Evolutionary conservation across 2,113 vertebrate genomes (phyloP), one percentile per base, ranked within the genome.

Genomic region (Albula goreensis): DNA sequence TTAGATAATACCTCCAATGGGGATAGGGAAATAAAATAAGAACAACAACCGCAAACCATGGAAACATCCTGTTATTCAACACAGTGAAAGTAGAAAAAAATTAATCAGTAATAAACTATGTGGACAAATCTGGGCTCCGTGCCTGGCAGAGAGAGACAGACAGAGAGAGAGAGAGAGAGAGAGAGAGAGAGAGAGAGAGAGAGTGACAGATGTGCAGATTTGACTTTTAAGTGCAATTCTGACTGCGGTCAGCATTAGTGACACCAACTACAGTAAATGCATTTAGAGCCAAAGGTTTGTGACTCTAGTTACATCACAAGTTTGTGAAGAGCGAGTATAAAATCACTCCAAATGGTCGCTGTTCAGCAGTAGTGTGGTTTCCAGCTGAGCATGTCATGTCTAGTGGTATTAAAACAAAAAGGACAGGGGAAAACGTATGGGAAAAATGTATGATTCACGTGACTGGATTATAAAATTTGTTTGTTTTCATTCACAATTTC

Each of bases 121-220:
- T 89, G 87, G 78, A 88, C 80, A 89, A 81, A 85, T 89, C 82
- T 77, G 82, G 84, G 85, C 84, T 25, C 51, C 83, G 82, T 82
- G 86, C 81, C 74, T 12, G 78, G 79, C 50, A 19, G 50, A 48
- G 56, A 41, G 31, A 41, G 31, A 41, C 31, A 41, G 31, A 41
- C 0, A 41, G 0, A 41, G 31, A 41, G 31, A 41, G 31, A 41
- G 31, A 41, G 31, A 41, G 31, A 80, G 84, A 90, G 50, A n/a
- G n/a, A n/a, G 31, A 41, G 31, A 41, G 0, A 41, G 31, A 41
- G 31, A 41, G 31, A 41, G 31, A 41, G 31, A 41, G 31, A 80
- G 84, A 90, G 50, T 78, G 88, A 87, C 89, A 91, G 87, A 89
- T 91, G 89, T 89, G 88, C 83, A 83, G 86, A 90, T 90, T 85